Percentiles rank a stretch among this genome's conserved stretches.
Conservation (phyloP, 2,888 invertebrate species). For the Andrena fulva region DNA sequence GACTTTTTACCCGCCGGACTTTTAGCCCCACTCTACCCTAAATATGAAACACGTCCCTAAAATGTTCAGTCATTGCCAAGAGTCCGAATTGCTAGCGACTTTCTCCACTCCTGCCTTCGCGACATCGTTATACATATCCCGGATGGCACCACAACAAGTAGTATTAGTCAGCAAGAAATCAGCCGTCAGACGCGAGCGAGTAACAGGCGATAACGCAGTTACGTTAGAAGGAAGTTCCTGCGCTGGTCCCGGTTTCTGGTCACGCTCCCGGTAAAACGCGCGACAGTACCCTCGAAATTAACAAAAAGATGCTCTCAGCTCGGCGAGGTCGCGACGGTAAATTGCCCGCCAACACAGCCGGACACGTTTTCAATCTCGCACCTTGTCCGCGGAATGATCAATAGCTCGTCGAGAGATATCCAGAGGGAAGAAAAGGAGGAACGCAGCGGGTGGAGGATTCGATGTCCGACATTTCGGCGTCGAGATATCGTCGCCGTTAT, state of each 20-base stretch:
- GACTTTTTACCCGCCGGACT: too few relatives aligned
- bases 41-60: too few relatives aligned
- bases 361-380: constrained; percentile 54
- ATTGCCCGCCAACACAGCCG: constrained; percentile 29
- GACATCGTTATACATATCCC: too few relatives aligned
- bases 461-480: constrained; percentile 50
- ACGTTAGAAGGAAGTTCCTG: too few relatives aligned
- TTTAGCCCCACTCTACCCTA: too few relatives aligned
- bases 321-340: constrained; percentile 13
- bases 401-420: constrained; percentile 41
- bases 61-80: too few relatives aligned
- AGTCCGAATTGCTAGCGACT: too few relatives aligned
- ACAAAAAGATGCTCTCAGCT: constrained; percentile 4
- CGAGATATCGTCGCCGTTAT: constrained; percentile 55
- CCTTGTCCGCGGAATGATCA: constrained; percentile 51
- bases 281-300: constrained; percentile 32
- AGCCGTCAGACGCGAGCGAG: neutral
- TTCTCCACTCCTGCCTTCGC: too few relatives aligned
- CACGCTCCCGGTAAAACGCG: constrained; percentile 11
- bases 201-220: too few relatives aligned
- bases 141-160: constrained; percentile 3
- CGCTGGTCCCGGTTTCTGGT: neutral
- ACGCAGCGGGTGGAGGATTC: constrained; percentile 13
- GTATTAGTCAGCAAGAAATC: constrained; percentile 7
- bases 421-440: constrained; percentile 1